Evolutionary conservation across 2,797 vertebrate genomes (phyloP), one percentile per base, ranked within the genome.

Genomic region (Streptopelia turtur): DNA sequence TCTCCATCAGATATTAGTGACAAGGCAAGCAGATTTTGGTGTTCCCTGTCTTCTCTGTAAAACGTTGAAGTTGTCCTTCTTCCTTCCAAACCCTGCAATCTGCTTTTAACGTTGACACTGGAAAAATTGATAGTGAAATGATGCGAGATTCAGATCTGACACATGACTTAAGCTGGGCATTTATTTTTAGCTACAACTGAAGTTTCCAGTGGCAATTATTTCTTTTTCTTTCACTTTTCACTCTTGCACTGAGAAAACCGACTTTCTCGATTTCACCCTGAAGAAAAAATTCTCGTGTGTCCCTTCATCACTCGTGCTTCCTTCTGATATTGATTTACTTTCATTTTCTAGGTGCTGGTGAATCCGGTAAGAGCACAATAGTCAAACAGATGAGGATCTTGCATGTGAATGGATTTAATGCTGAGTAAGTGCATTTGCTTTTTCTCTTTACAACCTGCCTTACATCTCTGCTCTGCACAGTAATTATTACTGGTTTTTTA

Each of bases 381-480:
- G 99, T 99, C 97, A 99, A 99, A 97, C 99, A 99, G 97, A 99
- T 99, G 99, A 98, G 99, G 97, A 99, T 99, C 98, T 97, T 99
- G 97, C 99, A 99, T 94, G 99, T 99, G 89, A 99, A 99, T 96
- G 99, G 99, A 98, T 99, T 99, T 98, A 99, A 99, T 95, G 98
- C 99, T 98, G 99, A 99, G 99, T 99, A 99, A 99, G 99, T 99
- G 93, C 97, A 92, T 92, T 94, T 86, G 59, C 83, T 83, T 92
- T 95, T 94, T 89, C 79, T 60, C 72, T 95, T 93, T 60, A 70
- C 50, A 43, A 14, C 14, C 31, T 87, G 37, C 83, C 45, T 85
- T 85, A 75, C 4, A 22, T 49, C 71, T 64, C 18, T 78, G 72
- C 3, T 0, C 75, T 1, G 5, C 69, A 37, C 22, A 18, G 52